Evolutionary conservation across 2,888 invertebrate species (phyloP).

Genomic region (Alloplasta piceator): DNA sequence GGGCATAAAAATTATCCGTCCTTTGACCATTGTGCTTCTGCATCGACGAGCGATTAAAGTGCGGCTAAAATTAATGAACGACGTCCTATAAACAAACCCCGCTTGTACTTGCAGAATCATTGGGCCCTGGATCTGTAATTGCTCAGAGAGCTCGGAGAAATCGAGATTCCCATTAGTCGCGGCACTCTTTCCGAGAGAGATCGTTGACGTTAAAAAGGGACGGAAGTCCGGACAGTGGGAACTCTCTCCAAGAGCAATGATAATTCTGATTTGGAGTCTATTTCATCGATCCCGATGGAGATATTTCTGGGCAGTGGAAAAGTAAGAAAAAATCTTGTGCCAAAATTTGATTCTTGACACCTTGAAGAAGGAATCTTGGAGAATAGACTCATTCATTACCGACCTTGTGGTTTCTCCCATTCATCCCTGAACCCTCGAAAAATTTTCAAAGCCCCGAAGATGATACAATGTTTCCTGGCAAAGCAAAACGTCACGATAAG

Average conservation of each 20-base stretch:
- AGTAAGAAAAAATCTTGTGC: not conserved
- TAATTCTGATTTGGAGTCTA: not conserved
- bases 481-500: conserved; percentile 28
- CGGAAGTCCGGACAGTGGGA: too few species aligned
- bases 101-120: conserved; percentile 11
- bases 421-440: conserved; percentile 17
- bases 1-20: conserved; percentile 15
- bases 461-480: conserved; percentile 28
- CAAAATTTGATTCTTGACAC: not conserved
- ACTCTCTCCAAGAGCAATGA: too few species aligned
- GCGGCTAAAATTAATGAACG: conserved; percentile 22
- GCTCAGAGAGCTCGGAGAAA: conserved; percentile 36
- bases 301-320: not conserved
- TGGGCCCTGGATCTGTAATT: too few species aligned
- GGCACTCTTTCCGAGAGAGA: too few species aligned
- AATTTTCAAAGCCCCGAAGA: conserved; percentile 28
- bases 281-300: not conserved
- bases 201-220: too few species aligned
- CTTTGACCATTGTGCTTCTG: conserved; percentile 40
- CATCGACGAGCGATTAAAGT: conserved; percentile 54
- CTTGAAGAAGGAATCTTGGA: not conserved
- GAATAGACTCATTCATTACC: not conserved
- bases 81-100: conserved; percentile 68
- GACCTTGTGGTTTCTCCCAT: conserved; percentile 34
- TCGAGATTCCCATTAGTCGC: conserved; percentile 40